Base-by-base conservation (phyloP, 2,113 vertebrate genomes). In the Aplodontia rufa region DNA sequence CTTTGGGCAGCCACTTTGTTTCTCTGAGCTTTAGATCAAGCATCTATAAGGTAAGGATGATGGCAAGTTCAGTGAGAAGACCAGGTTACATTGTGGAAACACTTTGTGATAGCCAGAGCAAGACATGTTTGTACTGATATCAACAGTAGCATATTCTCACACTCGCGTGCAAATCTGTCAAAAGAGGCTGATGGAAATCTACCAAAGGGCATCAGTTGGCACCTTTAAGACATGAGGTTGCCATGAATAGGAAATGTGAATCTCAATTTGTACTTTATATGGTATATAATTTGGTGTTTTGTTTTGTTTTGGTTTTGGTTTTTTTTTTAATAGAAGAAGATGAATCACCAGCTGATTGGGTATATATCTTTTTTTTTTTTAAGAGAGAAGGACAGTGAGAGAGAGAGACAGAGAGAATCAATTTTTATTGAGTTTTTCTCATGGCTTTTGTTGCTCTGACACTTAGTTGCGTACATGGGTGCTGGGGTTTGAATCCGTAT, bases 11-110 rank as follows among this genome's bases (percentile, higher is more conserved):
- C 35, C 40, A 4, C n/a, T 35, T 55, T 17, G 11, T 66, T 85
- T 93, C 68, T 68, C n/a, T 62, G 86, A 60, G 66, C 45, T 82
- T 69, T 49, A 24, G 55, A 55, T 32, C 60, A 66, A 85, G 60
- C 35, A 16, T 71, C 85, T 80, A 3, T 81, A 28, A 47, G 42
- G 64, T n/a, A 17, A 13, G 13, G 89, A 64, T 24, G 26, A 72
- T 45, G 24, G 16, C 28, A 69, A 35, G 10, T 13, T 81, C 60
- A 20, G 74, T 49, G n/a, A 47, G 49, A 87, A 75, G 72, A 16
- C 42, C 2, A 35, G 45, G 55, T 55, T 30, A 11, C 45, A 53
- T 74, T 81, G 28, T 51, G 47, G 45, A 92, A 64, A 58, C n/a
- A 58, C 84, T 49, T 93, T 24, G 16, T 62, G 32, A 60, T 64